phyloP scores from a whole-genome alignment of 2,888 invertebrate species.

The Capitulum mitella region DNA sequence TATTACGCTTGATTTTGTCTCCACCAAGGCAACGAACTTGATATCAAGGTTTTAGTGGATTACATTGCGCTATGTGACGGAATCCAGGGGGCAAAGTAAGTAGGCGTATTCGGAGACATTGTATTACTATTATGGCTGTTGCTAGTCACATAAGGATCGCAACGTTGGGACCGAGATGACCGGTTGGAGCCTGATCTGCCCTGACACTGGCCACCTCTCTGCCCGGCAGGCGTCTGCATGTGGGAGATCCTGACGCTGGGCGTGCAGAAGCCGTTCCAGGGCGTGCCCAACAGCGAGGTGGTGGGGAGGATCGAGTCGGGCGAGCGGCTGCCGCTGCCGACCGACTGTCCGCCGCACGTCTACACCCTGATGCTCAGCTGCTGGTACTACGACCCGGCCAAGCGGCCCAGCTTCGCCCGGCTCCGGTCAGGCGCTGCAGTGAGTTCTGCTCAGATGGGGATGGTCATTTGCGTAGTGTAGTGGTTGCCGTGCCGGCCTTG shows the following conservation, averaged over 20 bases:
- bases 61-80: too few species aligned
- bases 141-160: too few species aligned
- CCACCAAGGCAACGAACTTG: too few species aligned
- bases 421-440: conserved; percentile 76
- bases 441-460: background rate
- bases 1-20: too few species aligned
- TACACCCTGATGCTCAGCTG: conserved; percentile 94
- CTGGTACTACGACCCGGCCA: conserved; percentile 94
- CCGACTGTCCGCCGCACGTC: conserved; percentile 81
- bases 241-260: conserved; percentile 99
- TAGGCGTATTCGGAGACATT: too few species aligned
- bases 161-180: too few species aligned
- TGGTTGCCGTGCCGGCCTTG: background rate
- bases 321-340: conserved; percentile 82
- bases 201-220: background rate
- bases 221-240: conserved; percentile 69
- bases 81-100: too few species aligned
- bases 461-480: background rate
- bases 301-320: conserved; percentile 89
- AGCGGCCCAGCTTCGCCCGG: conserved; percentile 80
- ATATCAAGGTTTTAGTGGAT: too few species aligned
- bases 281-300: conserved; percentile 94
- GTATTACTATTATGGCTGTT: too few species aligned
- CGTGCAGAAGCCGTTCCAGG: conserved; percentile 73
- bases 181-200: too few species aligned